These are phyloP conservation scores for Danio aesculapii DNA, from an alignment of 2,797 vertebrate genomes.

Conservation along the genomic window DNA sequence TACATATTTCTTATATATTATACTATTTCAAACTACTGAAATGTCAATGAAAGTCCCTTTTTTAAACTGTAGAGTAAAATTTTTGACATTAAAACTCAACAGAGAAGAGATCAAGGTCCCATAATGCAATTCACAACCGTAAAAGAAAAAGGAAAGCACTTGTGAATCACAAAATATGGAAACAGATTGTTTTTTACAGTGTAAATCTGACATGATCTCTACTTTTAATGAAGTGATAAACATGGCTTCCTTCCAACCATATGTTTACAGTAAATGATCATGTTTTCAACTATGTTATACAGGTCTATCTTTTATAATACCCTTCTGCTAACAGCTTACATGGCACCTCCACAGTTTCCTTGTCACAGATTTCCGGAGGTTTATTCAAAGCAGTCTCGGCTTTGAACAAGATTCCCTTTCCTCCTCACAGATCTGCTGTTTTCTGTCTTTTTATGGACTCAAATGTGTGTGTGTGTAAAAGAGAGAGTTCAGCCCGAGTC, in stretches of 20 bases:
- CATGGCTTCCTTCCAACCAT: background rate
- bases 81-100: too few species aligned
- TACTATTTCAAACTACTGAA: too few species aligned
- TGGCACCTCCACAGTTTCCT: conserved; percentile 4
- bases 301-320: conserved; percentile 40
- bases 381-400: conserved; percentile 19
- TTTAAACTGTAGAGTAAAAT: too few species aligned
- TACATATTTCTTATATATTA: too few species aligned
- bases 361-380: conserved; percentile 24
- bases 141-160: too few species aligned
- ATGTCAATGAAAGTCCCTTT: too few species aligned
- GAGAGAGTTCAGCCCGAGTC: conserved; percentile 14
- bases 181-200: too few species aligned
- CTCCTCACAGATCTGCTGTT: conserved; percentile 1
- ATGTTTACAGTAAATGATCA: conserved; percentile 45
- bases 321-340: background rate
- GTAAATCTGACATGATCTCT: background rate
- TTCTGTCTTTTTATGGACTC: too few species aligned
- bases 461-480: background rate
- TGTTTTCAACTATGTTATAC: conserved; percentile 1
- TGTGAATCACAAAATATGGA: too few species aligned
- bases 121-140: too few species aligned
- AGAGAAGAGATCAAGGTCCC: too few species aligned
- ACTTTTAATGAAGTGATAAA: background rate
- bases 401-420: conserved; percentile 28